A percentile compares a stretch with the other conserved stretches of the same genome.
Conservation (phyloP, 2,888 invertebrate species). For the Ochlodes sylvanus region DNA sequence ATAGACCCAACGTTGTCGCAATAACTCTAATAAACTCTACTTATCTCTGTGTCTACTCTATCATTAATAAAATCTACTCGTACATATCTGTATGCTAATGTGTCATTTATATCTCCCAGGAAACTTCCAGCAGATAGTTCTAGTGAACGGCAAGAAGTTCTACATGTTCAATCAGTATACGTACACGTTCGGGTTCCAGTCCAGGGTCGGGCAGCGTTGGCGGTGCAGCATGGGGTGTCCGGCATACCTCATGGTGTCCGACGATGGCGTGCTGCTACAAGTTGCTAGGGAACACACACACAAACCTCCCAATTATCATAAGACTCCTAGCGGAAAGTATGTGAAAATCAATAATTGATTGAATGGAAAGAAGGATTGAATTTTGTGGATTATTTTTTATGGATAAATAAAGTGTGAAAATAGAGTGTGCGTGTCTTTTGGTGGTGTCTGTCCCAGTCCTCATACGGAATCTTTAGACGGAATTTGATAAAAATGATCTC, state of each 20-base stretch:
- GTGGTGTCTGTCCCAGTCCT: too few relatives aligned
- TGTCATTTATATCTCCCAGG: neutral
- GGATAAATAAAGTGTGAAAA: neutral
- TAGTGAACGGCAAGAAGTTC: constrained; percentile 48
- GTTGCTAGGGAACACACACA: constrained; percentile 44
- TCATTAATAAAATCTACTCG: too few relatives aligned
- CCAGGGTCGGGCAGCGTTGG: constrained; percentile 40
- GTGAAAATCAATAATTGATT: constrained; percentile 6
- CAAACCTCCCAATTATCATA: constrained; percentile 41
- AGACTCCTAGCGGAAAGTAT: constrained; percentile 10
- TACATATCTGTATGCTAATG: neutral
- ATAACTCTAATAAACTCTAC: too few relatives aligned
- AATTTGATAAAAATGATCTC: too few relatives aligned
- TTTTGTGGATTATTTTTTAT: too few relatives aligned
- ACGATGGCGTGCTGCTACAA: constrained; percentile 35
- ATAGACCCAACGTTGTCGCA: too few relatives aligned
- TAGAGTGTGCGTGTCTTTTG: neutral
- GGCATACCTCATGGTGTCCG: constrained; percentile 44
- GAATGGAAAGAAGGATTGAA: too few relatives aligned
- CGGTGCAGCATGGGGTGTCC: constrained; percentile 48
- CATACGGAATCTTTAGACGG: too few relatives aligned
- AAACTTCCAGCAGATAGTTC: constrained; percentile 44
- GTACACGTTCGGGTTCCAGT: constrained; percentile 17
- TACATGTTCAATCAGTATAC: constrained; percentile 50
- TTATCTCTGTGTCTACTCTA: too few relatives aligned